These are phyloP conservation scores for Scolanthus callimorphus DNA, from an alignment of 92 coral and sea anemone genomes.

Conservation along the genomic window DNA sequence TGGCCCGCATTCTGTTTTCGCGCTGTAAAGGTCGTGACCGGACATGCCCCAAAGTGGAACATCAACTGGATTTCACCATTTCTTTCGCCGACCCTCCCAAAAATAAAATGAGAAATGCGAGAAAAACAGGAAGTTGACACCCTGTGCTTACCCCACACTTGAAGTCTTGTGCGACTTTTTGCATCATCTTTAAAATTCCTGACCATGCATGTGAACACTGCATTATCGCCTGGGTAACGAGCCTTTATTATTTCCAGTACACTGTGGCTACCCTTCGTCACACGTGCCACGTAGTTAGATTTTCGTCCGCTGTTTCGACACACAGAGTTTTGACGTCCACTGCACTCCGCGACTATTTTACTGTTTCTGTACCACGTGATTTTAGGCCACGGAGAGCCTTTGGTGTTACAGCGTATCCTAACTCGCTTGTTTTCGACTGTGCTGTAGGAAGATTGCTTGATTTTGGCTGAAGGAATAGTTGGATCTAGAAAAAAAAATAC, in stretches of 20 bases:
- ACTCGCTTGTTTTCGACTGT: background rate
- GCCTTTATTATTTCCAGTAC: conserved; percentile 17
- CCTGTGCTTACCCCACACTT: too few species aligned
- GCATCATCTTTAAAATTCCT: too few species aligned
- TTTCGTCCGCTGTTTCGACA: conserved; percentile 1
- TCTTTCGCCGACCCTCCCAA: too few species aligned
- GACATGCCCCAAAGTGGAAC: too few species aligned
- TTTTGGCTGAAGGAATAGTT: background rate
- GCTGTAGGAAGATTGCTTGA: background rate
- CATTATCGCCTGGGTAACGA: conserved; percentile 28
- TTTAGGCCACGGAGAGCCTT: conserved; percentile 64
- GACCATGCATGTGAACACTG: conserved; percentile 9
- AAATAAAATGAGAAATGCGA: too few species aligned
- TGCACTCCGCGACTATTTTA: conserved; percentile 31
- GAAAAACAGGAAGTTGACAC: too few species aligned
- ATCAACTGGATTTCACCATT: too few species aligned
- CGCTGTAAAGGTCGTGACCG: too few species aligned
- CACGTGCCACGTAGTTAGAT: background rate
- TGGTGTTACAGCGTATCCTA: conserved; percentile 21
- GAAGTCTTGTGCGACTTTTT: too few species aligned
- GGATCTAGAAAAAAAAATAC: too few species aligned
- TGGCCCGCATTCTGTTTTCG: too few species aligned
- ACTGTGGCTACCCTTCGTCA: background rate
- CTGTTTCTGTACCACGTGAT: conserved; percentile 41
- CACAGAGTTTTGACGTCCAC: conserved; percentile 13